phyloP scores from a whole-genome alignment of 2,888 invertebrate genomes.

The Agapostemon virescens region DNA sequence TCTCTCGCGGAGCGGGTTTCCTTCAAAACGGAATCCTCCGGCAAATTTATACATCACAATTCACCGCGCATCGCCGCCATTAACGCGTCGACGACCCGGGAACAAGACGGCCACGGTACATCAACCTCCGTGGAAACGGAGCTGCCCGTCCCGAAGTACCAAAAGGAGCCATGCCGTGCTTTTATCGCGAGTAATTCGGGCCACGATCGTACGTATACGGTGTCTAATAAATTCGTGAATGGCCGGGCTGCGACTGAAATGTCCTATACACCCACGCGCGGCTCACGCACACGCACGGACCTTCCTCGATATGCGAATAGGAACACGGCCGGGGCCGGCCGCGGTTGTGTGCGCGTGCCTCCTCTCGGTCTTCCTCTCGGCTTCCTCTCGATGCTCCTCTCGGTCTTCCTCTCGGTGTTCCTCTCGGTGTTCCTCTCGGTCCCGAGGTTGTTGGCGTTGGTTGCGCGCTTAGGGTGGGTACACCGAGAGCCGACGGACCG shows the following conservation, averaged over 20 bases:
- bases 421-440: conserved; percentile 32
- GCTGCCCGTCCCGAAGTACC: conserved; percentile 43
- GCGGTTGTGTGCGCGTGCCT: conserved; percentile 38
- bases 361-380: too few species aligned
- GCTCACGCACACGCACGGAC: conserved; percentile 26
- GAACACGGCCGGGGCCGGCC: background rate
- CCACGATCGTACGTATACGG: conserved; percentile 63
- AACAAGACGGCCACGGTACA: conserved; percentile 49
- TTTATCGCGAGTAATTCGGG: conserved; percentile 68
- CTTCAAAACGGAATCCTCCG: conserved; percentile 44
- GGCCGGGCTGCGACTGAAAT: conserved; percentile 60
- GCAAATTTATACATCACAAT: conserved; percentile 55
- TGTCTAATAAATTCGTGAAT: conserved; percentile 69
- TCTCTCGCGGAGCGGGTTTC: conserved; percentile 25
- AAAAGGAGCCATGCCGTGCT: conserved; percentile 54
- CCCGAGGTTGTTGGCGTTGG: conserved; percentile 57
- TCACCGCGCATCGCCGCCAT: conserved; percentile 51
- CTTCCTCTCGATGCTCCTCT: too few species aligned
- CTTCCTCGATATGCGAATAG: background rate
- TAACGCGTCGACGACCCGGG: conserved; percentile 56
- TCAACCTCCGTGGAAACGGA: conserved; percentile 53
- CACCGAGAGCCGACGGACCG: conserved; percentile 44
- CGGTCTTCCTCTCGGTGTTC: conserved; percentile 26
- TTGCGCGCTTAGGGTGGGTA: conserved; percentile 59
- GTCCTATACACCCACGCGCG: conserved; percentile 64